These are phyloP conservation scores for Amphipoea oculea DNA, from an alignment of 2,888 invertebrate genomes.

Conservation along the genomic window DNA sequence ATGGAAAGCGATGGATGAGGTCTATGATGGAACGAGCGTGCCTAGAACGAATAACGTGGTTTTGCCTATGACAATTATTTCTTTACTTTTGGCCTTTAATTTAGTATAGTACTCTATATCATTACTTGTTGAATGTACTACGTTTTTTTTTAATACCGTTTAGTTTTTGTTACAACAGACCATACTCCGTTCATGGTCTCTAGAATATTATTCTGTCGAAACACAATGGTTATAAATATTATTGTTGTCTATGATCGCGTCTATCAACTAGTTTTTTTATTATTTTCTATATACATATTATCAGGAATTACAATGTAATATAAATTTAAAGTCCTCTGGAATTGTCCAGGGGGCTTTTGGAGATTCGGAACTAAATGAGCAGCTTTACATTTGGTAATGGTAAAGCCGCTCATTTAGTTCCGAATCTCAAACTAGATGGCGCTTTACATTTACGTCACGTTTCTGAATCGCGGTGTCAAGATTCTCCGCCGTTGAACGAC, in stretches of 20 bases:
- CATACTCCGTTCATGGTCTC: neutral
- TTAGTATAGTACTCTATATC: neutral
- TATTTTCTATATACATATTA: too few relatives aligned
- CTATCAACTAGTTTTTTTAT: neutral
- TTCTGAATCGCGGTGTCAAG: conserved; percentile 25
- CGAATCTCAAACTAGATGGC: conserved; percentile 17
- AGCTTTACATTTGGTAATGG: too few relatives aligned
- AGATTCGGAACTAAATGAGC: too few relatives aligned
- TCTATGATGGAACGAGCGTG: too few relatives aligned
- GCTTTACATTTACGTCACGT: conserved; percentile 21
- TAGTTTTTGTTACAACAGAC: neutral
- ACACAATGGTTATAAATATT: neutral
- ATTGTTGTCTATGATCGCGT: neutral
- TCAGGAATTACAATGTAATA: neutral
- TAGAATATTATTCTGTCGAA: neutral
- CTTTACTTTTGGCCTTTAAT: neutral
- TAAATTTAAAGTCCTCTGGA: neutral
- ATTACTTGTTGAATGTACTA: neutral
- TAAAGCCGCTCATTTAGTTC: neutral
- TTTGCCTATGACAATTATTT: neutral
- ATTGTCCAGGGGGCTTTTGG: too few relatives aligned
- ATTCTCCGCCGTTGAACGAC: conserved; percentile 12
- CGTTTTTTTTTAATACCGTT: neutral
- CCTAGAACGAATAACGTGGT: too few relatives aligned
- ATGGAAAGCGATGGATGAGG: too few relatives aligned